These are phyloP conservation scores for Drosophila neotestacea DNA, from an alignment of 2,888 invertebrate species.

Conservation along the genomic window DNA sequence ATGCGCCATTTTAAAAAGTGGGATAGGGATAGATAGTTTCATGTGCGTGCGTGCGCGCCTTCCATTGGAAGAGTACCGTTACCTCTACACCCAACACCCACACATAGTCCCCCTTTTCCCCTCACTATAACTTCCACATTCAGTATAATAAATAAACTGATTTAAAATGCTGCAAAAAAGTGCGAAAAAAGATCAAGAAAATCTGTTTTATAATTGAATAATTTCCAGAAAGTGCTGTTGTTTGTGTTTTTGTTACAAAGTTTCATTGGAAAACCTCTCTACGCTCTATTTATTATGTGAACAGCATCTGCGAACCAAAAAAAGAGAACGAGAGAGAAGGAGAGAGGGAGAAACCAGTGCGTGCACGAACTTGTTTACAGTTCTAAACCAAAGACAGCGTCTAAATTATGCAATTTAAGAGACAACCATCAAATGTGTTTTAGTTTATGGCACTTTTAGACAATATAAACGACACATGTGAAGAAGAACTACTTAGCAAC, in stretches of 20 bases:
- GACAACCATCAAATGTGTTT: constrained; percentile 13
- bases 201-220: constrained; percentile 16
- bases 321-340: not conserved
- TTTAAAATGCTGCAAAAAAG: constrained; percentile 42
- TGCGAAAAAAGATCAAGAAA: constrained; percentile 41
- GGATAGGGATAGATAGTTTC: constrained; percentile 81
- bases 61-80: constrained; percentile 69
- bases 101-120: not conserved
- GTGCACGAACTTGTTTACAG: constrained; percentile 70
- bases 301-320: constrained; percentile 29
- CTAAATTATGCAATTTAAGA: constrained; percentile 67
- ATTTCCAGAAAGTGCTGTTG: constrained; percentile 34
- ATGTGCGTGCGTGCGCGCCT: constrained; percentile 75
- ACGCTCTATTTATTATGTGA: constrained; percentile 48
- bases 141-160: constrained; percentile 61
- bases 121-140: constrained; percentile 45
- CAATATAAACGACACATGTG: not conserved
- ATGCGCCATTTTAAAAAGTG: constrained; percentile 80
- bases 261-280: constrained; percentile 23
- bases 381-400: constrained; percentile 44
- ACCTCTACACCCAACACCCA: constrained; percentile 1
- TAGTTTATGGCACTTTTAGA: constrained; percentile 6
- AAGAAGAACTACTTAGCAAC: not conserved
- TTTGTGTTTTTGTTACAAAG: not conserved
- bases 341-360: constrained; percentile 26